phyloP scores from a whole-genome alignment of 2,113 vertebrate genomes.

The Thomomys bottae region DNA sequence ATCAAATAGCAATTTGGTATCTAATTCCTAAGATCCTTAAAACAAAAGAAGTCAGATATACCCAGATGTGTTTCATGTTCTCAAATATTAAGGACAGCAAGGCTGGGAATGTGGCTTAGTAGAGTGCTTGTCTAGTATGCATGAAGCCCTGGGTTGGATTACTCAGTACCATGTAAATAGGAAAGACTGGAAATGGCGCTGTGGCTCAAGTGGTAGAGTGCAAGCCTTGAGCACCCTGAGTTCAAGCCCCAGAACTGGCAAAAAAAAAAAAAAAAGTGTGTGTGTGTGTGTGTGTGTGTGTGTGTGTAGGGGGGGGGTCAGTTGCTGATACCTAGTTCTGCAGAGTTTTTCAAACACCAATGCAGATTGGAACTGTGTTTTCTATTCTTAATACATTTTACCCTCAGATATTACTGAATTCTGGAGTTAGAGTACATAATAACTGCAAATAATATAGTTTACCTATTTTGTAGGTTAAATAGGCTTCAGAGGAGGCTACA shows the following conservation, averaged over 20 bases:
- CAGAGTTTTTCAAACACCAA: neutral
- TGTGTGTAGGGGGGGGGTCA: too few species aligned
- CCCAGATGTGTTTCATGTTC: neutral
- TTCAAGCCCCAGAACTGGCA: too few species aligned
- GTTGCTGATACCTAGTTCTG: neutral
- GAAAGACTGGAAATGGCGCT: too few species aligned
- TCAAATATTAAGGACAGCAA: neutral
- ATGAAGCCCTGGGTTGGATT: too few species aligned
- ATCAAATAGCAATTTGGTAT: neutral
- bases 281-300: too few species aligned
- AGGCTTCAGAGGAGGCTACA: neutral
- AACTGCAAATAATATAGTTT: slow-evolving; percentile 35
- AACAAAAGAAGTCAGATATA: neutral
- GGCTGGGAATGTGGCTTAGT: too few species aligned
- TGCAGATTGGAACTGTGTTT: slow-evolving; percentile 1
- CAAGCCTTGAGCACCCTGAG: too few species aligned
- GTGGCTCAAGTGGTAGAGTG: too few species aligned
- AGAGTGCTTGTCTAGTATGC: too few species aligned
- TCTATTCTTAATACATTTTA: neutral
- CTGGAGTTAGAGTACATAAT: neutral
- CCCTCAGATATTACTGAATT: slow-evolving; percentile 24
- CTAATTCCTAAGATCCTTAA: slow-evolving; percentile 39
- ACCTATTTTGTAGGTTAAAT: neutral
- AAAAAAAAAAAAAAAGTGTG: neutral
- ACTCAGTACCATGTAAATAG: too few species aligned